These are phyloP conservation scores for Pandion haliaetus DNA, from an alignment of 2,113 vertebrate genomes.

Conservation along the genomic window DNA sequence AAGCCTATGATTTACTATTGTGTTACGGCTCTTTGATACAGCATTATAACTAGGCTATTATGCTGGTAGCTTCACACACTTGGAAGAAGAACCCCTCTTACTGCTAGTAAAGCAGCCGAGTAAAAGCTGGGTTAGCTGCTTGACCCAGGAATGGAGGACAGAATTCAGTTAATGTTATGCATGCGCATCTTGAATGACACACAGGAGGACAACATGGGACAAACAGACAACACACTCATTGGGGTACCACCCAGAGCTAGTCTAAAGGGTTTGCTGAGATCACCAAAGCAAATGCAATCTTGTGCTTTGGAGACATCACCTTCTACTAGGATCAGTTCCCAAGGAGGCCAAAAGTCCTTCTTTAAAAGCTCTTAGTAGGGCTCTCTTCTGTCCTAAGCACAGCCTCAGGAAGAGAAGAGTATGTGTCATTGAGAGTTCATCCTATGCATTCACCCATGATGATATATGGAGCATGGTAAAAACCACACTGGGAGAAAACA, in stretches of 20 bases:
- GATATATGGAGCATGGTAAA: not conserved
- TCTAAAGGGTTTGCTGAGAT: not conserved
- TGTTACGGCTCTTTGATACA: not conserved
- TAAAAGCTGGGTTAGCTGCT: not conserved
- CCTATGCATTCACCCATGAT: not conserved
- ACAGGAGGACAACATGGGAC: too few species aligned
- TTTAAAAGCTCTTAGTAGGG: not conserved
- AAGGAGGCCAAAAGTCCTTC: not conserved
- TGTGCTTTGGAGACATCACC: not conserved
- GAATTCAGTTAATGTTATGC: not conserved
- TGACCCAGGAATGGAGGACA: not conserved
- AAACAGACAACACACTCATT: not conserved
- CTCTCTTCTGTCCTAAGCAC: not conserved
- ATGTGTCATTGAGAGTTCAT: not conserved
- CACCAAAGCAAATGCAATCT: not conserved
- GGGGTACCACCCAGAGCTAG: not conserved
- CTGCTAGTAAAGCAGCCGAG: not conserved
- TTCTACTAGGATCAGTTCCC: not conserved
- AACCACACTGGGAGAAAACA: not conserved
- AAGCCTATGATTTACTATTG: not conserved
- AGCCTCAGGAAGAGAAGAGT: not conserved
- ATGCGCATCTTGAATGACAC: not conserved
- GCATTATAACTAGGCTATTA: not conserved
- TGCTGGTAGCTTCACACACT: not conserved
- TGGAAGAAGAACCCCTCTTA: not conserved